Evolutionary conservation across 2,888 invertebrate genomes (phyloP).

Genomic region (Cylindroiulus punctatus): DNA sequence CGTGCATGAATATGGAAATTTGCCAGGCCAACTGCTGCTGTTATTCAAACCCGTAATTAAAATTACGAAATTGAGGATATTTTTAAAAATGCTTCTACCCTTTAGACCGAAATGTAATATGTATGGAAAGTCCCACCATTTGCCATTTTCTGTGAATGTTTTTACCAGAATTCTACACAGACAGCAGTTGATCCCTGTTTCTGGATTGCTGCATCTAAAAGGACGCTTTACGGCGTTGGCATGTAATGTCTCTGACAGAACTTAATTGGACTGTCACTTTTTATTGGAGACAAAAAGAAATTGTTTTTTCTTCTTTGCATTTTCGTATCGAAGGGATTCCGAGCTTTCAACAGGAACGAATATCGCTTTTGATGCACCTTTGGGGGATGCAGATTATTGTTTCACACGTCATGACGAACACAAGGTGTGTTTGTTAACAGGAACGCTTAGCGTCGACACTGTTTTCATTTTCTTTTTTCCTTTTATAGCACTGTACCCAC

Average conservation of each 20-base stretch:
- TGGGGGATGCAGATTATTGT: neutral
- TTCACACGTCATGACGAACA: neutral
- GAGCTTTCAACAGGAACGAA: neutral
- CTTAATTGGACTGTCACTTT: slow-evolving; percentile 10
- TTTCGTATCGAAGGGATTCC: neutral
- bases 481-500: too few relatives aligned
- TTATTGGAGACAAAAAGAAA: slow-evolving; percentile 1
- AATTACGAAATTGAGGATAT: too few relatives aligned
- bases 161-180: neutral
- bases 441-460: neutral
- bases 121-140: too few relatives aligned
- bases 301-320: neutral
- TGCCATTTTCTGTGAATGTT: neutral
- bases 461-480: too few relatives aligned
- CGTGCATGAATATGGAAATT: neutral
- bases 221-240: neutral
- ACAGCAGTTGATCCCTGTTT: neutral
- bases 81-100: too few relatives aligned
- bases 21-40: neutral
- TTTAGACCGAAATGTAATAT: too few relatives aligned
- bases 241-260: neutral
- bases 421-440: neutral
- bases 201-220: neutral
- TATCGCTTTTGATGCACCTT: slow-evolving; percentile 18
- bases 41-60: neutral